These are phyloP conservation scores for Acanthococcus lagerstroemiae DNA, from an alignment of 2,888 invertebrate species.

Conservation along the genomic window DNA sequence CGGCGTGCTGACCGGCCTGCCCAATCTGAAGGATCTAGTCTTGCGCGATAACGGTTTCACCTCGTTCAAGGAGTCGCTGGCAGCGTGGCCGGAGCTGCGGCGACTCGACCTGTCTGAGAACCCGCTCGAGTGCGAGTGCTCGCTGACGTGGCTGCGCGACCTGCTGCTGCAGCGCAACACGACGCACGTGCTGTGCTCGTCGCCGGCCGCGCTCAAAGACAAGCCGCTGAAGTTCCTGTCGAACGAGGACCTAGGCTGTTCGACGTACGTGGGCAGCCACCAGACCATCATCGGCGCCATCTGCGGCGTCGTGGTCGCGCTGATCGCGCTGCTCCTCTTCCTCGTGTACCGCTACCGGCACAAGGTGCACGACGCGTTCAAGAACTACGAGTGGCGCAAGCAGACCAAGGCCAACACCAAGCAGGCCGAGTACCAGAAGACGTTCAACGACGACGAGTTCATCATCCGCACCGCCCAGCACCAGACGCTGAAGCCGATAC, in stretches of 20 bases:
- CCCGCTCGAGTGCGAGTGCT: constrained; percentile 70
- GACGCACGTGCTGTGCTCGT: constrained; percentile 57
- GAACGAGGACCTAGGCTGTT: constrained; percentile 70
- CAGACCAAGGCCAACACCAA: constrained; percentile 52
- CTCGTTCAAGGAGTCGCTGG: constrained; percentile 64
- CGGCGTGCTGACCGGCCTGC: constrained; percentile 64
- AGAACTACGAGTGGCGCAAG: constrained; percentile 72
- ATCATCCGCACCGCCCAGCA: constrained; percentile 50
- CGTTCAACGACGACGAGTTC: constrained; percentile 79
- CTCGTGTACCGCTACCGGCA: constrained; percentile 70
- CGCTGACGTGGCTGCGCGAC: constrained; percentile 66
- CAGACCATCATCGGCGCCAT: constrained; percentile 70
- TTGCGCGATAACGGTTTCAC: constrained; percentile 68
- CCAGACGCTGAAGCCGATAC: constrained; percentile 52
- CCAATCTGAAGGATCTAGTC: constrained; percentile 64
- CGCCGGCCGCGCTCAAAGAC: constrained; percentile 61
- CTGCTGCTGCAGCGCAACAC: constrained; percentile 59
- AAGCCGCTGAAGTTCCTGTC: constrained; percentile 56
- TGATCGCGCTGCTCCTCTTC: constrained; percentile 59
- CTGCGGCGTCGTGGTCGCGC: constrained; percentile 61
- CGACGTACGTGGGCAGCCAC: constrained; percentile 64
- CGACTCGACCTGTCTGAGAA: constrained; percentile 71
- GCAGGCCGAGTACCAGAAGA: constrained; percentile 81
- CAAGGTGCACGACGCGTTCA: constrained; percentile 68
- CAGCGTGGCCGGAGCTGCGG: constrained; percentile 66